Evolutionary conservation across 2,113 vertebrate species (phyloP).

Genomic region (Tapirus terrestris): DNA sequence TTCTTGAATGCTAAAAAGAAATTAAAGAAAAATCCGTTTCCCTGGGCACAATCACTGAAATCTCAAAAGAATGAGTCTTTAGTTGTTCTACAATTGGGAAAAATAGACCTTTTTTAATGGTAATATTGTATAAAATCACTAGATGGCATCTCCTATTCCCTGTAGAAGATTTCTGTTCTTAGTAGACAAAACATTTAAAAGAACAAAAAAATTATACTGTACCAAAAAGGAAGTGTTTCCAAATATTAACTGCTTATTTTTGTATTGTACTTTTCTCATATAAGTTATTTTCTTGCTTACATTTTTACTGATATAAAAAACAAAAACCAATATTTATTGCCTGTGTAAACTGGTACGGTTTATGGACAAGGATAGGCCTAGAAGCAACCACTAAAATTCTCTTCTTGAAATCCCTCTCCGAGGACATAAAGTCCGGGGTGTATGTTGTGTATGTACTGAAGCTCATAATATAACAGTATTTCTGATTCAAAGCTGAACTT

Average conservation of each 20-base stretch:
- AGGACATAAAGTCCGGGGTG: background rate
- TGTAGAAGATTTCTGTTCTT: conserved; percentile 56
- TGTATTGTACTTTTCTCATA: background rate
- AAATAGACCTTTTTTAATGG: conserved; percentile 16
- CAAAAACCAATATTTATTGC: background rate
- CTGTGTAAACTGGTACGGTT: background rate
- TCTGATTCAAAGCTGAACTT: background rate
- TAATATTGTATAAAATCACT: conserved; percentile 65
- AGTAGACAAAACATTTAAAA: conserved; percentile 61
- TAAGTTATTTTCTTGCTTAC: background rate
- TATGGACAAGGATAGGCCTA: background rate
- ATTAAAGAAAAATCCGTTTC: conserved; percentile 3
- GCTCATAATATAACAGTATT: background rate
- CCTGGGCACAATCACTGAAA: conserved; percentile 46
- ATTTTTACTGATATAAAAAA: conserved; percentile 40
- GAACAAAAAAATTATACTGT: conserved; percentile 40
- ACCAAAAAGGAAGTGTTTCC: background rate
- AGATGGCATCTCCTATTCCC: conserved; percentile 48
- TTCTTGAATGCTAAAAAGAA: conserved; percentile 63
- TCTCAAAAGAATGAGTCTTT: conserved; percentile 28
- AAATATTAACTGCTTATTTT: background rate
- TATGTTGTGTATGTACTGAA: background rate
- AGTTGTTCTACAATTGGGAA: conserved; percentile 33
- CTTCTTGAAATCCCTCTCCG: conserved; percentile 21
- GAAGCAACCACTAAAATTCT: conserved; percentile 21